A percentile compares a stretch with the other conserved stretches of the same genome.
Evolutionary conservation across 23 tunicate species (phyloP).

Genomic region (Styela plicata): DNA sequence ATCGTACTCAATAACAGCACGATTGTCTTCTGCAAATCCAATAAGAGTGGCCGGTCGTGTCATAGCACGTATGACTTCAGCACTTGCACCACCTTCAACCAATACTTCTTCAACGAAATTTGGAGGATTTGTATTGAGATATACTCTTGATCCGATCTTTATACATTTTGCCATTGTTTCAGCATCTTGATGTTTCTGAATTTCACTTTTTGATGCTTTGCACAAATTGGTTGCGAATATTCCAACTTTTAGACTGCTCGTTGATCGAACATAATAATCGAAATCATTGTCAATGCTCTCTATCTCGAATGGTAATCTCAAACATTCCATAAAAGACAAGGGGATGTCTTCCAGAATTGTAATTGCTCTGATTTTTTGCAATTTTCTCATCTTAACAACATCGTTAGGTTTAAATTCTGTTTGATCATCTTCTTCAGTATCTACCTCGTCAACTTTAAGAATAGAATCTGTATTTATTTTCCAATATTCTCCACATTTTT

Average conservation of each 20-base stretch:
- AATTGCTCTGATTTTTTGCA: neutral
- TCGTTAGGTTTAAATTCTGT: neutral
- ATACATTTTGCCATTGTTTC: neutral
- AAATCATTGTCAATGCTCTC: neutral
- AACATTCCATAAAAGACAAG: neutral
- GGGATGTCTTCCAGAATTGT: neutral
- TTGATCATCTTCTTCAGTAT: neutral
- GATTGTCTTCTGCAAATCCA: neutral
- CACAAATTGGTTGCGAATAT: neutral
- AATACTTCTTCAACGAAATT: neutral
- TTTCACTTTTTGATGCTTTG: neutral
- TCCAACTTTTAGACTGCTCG: neutral
- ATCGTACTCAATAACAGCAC: neutral
- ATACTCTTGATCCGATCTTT: neutral
- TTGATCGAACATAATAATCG: neutral
- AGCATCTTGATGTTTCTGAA: neutral
- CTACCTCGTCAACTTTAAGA: neutral
- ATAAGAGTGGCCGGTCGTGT: neutral
- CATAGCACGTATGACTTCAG: neutral
- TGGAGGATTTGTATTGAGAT: neutral
- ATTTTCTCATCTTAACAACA: neutral
- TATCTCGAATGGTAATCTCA: neutral
- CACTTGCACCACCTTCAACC: neutral
- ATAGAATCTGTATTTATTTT: neutral
- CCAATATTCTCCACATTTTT: neutral